Evolutionary conservation across 2,113 vertebrate genomes (phyloP).

Genomic region (Otolemur garnettii): DNA sequence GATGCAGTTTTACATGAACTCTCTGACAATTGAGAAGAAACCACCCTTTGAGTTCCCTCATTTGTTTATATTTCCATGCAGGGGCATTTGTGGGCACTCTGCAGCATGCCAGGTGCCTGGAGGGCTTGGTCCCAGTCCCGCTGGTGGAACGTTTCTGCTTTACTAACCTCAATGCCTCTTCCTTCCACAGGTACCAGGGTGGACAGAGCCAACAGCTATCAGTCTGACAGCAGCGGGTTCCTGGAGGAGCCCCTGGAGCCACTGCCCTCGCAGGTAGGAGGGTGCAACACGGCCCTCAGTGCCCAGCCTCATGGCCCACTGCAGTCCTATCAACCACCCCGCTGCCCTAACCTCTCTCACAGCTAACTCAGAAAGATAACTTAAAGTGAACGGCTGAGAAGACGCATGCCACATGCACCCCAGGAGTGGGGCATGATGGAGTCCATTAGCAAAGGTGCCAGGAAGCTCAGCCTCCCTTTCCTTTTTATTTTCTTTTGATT

Average conservation of each 20-base stretch:
- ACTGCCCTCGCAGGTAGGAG: constrained; percentile 78
- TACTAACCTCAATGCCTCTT: not conserved
- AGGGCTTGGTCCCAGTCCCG: not conserved
- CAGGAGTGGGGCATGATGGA: not conserved
- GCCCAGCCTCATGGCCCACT: not conserved
- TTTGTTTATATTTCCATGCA: not conserved
- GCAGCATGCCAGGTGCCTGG: accelerated
- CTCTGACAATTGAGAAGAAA: not conserved
- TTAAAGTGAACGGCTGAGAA: not conserved
- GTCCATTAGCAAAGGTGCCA: not conserved
- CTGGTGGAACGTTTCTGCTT: no score
- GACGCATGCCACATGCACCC: accelerated
- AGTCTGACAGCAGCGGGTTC: constrained; percentile 92
- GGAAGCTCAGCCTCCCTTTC: not conserved
- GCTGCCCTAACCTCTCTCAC: not conserved
- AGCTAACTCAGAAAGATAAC: not conserved
- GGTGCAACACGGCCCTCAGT: no score
- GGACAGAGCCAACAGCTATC: constrained; percentile 90
- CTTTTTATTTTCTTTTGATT: not conserved
- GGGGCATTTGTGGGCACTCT: not conserved
- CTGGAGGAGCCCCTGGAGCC: constrained; percentile 88
- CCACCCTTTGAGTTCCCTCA: not conserved
- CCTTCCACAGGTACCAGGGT: constrained; percentile 61
- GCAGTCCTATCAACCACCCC: not conserved
- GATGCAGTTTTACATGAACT: not conserved